Percentiles rank a stretch among this genome's conserved stretches.
Evolutionary conservation across 2,888 invertebrate genomes (phyloP).

Genomic region (Tiliacea citrago): DNA sequence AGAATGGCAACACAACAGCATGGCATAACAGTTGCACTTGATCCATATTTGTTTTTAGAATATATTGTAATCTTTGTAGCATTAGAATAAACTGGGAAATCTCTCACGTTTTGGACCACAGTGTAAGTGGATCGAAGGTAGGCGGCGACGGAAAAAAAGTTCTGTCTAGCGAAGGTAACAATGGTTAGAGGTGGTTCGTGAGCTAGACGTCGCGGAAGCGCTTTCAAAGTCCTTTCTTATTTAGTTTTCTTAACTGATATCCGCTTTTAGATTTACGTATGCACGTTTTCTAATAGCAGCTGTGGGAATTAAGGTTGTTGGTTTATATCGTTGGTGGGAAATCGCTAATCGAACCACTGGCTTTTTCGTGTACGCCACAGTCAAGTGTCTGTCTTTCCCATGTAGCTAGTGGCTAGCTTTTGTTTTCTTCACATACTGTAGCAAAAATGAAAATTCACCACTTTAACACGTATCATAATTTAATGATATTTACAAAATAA

Average conservation of each 20-base stretch:
- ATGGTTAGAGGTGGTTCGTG: constrained; percentile 76
- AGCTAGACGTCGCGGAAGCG: constrained; percentile 72
- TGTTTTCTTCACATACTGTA: background rate
- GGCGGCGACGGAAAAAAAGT: constrained; percentile 75
- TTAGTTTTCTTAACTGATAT: constrained; percentile 73
- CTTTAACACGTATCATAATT: too few species aligned
- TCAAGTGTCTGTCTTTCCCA: background rate
- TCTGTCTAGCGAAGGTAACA: constrained; percentile 81
- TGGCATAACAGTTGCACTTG: background rate
- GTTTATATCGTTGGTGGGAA: constrained; percentile 36
- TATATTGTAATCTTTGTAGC: too few species aligned
- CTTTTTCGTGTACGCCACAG: background rate
- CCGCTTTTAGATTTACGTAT: constrained; percentile 57
- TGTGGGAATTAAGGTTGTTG: constrained; percentile 48
- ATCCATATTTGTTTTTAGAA: background rate
- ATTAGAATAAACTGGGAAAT: background rate
- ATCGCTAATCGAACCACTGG: background rate
- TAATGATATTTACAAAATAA: too few species aligned
- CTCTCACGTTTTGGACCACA: constrained; percentile 60
- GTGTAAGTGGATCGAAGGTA: constrained; percentile 66
- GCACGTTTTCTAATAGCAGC: constrained; percentile 52
- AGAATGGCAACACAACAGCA: too few species aligned
- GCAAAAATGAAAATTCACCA: too few species aligned
- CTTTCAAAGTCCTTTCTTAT: constrained; percentile 63
- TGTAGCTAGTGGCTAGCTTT: background rate